These are phyloP conservation scores for Brachirus orientalis DNA, from an alignment of 2,113 vertebrate genomes.

Conservation along the genomic window DNA sequence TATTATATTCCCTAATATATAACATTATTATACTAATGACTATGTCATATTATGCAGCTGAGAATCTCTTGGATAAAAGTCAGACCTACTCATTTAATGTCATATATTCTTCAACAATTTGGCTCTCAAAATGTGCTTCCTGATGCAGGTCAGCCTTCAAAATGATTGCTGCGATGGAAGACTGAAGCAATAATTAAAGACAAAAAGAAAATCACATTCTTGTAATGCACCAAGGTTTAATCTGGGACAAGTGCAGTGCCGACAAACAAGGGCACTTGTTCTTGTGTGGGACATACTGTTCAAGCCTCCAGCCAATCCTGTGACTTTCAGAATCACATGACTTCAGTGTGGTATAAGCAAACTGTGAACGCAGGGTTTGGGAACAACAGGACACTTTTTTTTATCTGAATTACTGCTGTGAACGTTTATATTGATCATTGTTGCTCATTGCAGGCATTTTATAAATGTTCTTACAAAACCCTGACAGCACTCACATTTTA, in stretches of 20 bases:
- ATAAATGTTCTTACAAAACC: background rate
- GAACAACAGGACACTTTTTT: background rate
- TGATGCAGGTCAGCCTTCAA: background rate
- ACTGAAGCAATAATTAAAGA: conserved; percentile 32
- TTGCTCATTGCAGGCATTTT: no score
- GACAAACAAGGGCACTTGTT: conserved; percentile 49
- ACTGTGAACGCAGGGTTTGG: conserved; percentile 33
- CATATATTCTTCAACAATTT: background rate
- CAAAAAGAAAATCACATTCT: conserved; percentile 42
- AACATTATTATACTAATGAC: background rate
- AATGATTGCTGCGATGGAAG: conserved; percentile 35
- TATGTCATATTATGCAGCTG: no score
- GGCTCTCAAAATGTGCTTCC: conserved; percentile 1
- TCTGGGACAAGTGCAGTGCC: conserved; percentile 34
- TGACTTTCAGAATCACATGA: conserved; percentile 36
- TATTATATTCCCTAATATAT: background rate
- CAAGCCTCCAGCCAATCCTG: conserved; percentile 23
- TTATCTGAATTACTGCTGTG: background rate
- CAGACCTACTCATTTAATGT: background rate
- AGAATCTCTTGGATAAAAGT: background rate
- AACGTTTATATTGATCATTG: background rate
- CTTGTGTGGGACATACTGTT: conserved; percentile 14
- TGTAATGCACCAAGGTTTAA: conserved; percentile 26
- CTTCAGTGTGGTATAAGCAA: conserved; percentile 17
- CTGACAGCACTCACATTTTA: background rate